phyloP scores from a whole-genome alignment of 2,113 vertebrate genomes.

The Nipponia nippon region DNA sequence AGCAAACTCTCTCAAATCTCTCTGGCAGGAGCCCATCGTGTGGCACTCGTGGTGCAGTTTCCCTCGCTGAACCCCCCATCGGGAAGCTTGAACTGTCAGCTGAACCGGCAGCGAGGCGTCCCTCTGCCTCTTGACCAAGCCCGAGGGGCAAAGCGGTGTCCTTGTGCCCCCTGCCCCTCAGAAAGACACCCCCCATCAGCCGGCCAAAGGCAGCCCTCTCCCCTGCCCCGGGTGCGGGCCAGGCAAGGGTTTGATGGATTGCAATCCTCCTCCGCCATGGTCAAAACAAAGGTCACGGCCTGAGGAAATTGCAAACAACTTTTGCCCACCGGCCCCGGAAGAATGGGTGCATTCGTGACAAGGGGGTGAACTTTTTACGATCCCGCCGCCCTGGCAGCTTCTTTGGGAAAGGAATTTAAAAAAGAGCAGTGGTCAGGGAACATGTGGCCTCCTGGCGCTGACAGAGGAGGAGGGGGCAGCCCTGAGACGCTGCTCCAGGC shows the following conservation, averaged over 20 bases:
- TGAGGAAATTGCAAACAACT: constrained; percentile 51
- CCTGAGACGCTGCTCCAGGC: neutral
- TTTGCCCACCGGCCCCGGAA: constrained; percentile 25
- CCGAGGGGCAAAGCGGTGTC: neutral
- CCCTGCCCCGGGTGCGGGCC: fast-evolving
- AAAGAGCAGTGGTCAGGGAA: neutral
- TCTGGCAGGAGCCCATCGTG: fast-evolving
- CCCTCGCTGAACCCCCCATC: fast-evolving
- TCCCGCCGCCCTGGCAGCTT: neutral
- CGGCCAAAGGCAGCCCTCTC: neutral
- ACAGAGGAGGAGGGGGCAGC: neutral
- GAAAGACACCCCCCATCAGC: fast-evolving
- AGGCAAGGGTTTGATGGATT: neutral
- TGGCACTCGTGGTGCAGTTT: neutral
- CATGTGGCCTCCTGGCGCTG: neutral
- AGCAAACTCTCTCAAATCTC: neutral
- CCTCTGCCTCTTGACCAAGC: neutral
- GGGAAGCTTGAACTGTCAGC: neutral
- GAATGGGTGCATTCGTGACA: neutral
- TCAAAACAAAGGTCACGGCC: constrained; percentile 56
- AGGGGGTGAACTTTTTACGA: constrained; percentile 28
- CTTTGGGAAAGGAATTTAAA: neutral
- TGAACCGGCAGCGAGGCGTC: fast-evolving
- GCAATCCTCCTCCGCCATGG: neutral
- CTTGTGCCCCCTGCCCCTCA: neutral